Percentiles rank a stretch among this genome's conserved stretches.
These are phyloP conservation scores for Moxostoma hubbsi DNA, from an alignment of 2,797 vertebrate species.

Conservation along the genomic window DNA sequence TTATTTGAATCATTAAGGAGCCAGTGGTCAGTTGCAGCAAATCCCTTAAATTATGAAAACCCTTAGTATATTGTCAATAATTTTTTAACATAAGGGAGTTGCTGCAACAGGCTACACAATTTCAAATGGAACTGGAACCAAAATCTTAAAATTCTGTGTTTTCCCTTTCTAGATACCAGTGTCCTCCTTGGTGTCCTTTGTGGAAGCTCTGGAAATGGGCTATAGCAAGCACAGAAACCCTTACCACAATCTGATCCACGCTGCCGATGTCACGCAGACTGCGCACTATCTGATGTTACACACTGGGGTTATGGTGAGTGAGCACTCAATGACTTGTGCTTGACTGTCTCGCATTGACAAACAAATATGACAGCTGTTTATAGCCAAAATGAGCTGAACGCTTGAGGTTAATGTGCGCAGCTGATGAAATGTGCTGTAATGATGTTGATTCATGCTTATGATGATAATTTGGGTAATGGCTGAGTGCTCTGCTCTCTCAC, in stretches of 20 bases:
- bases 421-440: neutral
- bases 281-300: conserved; percentile 97
- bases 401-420: conserved; percentile 6
- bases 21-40: no score
- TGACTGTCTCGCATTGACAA: conserved; percentile 6
- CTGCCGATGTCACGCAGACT: conserved; percentile 97
- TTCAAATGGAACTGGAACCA: no score
- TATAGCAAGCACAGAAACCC: conserved; percentile 98
- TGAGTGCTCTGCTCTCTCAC: conserved; percentile 35
- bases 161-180: conserved; percentile 85
- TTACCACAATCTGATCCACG: conserved; percentile 96
- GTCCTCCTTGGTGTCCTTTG: conserved; percentile 86
- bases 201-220: conserved; percentile 89
- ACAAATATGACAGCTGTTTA: conserved; percentile 27
- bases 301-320: conserved; percentile 94
- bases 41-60: no score
- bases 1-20: no score
- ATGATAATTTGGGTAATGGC: conserved; percentile 19
- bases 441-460: conserved; percentile 2
- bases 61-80: no score
- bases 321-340: neutral
- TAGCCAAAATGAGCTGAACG: neutral
- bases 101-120: no score
- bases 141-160: neutral
- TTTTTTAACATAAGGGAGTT: no score